Evolutionary conservation across 2,113 vertebrate species (phyloP), one percentile per base, ranked within the genome.

Genomic region (Silurus meridionalis): DNA sequence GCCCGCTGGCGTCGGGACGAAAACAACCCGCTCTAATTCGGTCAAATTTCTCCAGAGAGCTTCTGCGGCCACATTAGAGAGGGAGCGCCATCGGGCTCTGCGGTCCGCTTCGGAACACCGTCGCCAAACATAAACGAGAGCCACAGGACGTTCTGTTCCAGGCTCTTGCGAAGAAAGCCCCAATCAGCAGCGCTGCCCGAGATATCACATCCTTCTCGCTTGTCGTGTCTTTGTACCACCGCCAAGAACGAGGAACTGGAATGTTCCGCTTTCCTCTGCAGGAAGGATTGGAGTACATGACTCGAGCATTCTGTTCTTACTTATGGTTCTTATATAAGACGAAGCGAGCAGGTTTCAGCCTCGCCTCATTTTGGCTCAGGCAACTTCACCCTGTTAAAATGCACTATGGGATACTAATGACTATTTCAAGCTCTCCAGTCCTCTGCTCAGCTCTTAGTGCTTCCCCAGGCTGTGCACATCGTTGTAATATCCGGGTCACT

Each of bases 141-240:
- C 74, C 89, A 74, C 66, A 89, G 91, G 82, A 93, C 90, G 85
- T 92, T 91, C 92, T 93, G 92, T 93, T 92, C 90, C 86, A 63
- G 25, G 11, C 75, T 83, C 81, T 53, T 82, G 57, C 88, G 86
- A 69, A 69, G 63, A 89, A 87, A 53, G 28, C 63, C 85, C 84
- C 77, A 81, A 87, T 89, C 87, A 81, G 74, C 9, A 28, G 53
- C 23, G 11, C 75, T 80, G 80, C 80, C 81, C 69, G 66, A 85
- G 86, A 87, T 84, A 86, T 74, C 86, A 79, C 81, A 84, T 79
- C 74, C 79, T 87, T 48, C 79, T 86, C 79, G 85, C 58, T 55
- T 63, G 63, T 57, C 28, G 46, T 1, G 46, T 23, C 83, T 85
- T 82, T 77, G 79, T 89, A 61, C 14, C 1, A 1, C 11, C 25